Evolutionary conservation across 2,113 vertebrate species (phyloP).

Genomic region (Oncorhynchus keta): DNA sequence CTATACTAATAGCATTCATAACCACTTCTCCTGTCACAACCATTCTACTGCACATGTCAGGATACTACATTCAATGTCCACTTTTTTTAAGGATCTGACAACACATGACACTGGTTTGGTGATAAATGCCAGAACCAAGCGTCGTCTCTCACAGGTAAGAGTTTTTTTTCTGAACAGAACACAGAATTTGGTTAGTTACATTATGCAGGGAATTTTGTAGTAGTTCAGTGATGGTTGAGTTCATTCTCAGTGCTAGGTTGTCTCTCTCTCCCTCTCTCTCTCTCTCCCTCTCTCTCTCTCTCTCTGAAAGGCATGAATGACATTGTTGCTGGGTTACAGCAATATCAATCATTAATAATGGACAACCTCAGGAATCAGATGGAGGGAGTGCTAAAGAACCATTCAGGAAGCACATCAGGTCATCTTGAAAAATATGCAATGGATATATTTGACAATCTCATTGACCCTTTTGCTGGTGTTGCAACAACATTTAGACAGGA

Average conservation of each 20-base stretch:
- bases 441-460: constrained; percentile 24
- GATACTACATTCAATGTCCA: not conserved
- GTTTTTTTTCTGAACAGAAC: not conserved
- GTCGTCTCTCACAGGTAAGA: not conserved
- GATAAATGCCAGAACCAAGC: not conserved
- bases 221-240: no score
- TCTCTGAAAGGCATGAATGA: no score
- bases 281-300: no score
- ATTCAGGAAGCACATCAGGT: constrained; percentile 20
- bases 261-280: no score
- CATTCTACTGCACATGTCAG: not conserved
- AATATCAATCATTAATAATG: constrained; percentile 43
- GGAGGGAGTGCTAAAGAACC: constrained; percentile 18
- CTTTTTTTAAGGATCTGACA: constrained; percentile 7
- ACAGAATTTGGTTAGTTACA: not conserved
- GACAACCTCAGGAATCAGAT: constrained; percentile 24
- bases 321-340: constrained; percentile 16
- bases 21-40: not conserved
- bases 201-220: not conserved
- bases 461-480: constrained; percentile 32
- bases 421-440: constrained; percentile 18
- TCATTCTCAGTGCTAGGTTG: no score
- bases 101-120: not conserved
- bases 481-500: constrained; percentile 2
- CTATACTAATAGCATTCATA: not conserved